A percentile compares a stretch with the other conserved stretches of the same genome.
Evolutionary conservation across 2,888 invertebrate genomes (phyloP).

Genomic region (Oxyteleia sp.): DNA sequence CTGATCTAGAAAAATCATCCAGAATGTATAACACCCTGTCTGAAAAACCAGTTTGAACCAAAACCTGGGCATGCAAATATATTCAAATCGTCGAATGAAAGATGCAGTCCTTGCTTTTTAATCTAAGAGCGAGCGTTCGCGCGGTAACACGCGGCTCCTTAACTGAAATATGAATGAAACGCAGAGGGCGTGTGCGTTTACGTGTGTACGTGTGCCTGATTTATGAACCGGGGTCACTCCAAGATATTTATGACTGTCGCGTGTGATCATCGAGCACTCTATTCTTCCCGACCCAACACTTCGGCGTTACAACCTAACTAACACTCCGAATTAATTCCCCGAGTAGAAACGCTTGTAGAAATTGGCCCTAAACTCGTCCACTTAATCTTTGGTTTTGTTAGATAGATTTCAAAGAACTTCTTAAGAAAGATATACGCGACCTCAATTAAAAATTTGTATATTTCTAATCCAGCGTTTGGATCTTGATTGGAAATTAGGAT

Average conservation of each 20-base stretch:
- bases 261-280: constrained; percentile 72
- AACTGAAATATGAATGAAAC: constrained; percentile 71
- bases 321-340: too few relatives aligned
- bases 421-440: too few relatives aligned
- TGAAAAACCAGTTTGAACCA: constrained; percentile 10
- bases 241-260: constrained; percentile 75
- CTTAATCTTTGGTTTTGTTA: too few relatives aligned
- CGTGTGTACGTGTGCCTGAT: constrained; percentile 59
- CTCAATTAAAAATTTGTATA: too few relatives aligned
- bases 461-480: too few relatives aligned
- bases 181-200: constrained; percentile 15
- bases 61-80: constrained; percentile 50
- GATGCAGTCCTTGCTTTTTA: constrained; percentile 59
- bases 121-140: constrained; percentile 51
- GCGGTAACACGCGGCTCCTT: constrained; percentile 48
- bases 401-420: too few relatives aligned
- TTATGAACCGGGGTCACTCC: constrained; percentile 70
- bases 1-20: too few relatives aligned
- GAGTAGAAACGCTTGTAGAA: too few relatives aligned
- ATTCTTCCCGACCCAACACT: too few relatives aligned
- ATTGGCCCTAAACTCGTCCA: too few relatives aligned
- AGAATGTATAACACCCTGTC: constrained; percentile 36
- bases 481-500: too few relatives aligned
- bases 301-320: too few relatives aligned
- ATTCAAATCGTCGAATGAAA: constrained; percentile 56